Conservation (phyloP, 1,140 invertebrate genomes). For the Eupristina koningsbergeri region DNA sequence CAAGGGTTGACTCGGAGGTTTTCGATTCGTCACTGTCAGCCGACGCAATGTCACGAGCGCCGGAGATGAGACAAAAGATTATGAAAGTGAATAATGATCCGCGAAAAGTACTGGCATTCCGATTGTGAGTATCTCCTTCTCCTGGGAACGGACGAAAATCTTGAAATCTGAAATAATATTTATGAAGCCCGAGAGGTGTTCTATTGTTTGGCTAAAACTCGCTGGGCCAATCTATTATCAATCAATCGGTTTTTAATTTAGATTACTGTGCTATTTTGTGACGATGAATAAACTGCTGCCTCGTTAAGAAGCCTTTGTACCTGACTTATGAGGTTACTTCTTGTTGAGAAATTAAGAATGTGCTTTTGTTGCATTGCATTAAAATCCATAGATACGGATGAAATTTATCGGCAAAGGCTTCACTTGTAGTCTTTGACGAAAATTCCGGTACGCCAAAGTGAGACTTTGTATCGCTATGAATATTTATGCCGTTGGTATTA, state of each 20-base stretch:
- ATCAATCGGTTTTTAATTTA: neutral
- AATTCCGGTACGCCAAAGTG: too few species aligned
- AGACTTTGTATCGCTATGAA: too few species aligned
- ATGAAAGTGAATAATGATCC: slow-evolving; percentile 65
- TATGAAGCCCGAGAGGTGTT: neutral
- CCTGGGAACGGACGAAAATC: slow-evolving; percentile 37
- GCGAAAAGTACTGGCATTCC: slow-evolving; percentile 65
- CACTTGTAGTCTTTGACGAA: too few species aligned
- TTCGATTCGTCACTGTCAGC: slow-evolving; percentile 68
- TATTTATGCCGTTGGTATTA: neutral
- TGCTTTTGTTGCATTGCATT: too few species aligned
- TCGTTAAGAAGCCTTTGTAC: too few species aligned
- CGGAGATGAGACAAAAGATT: slow-evolving; percentile 66
- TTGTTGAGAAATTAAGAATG: too few species aligned
- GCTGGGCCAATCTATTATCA: neutral
- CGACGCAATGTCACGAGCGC: slow-evolving; percentile 61
- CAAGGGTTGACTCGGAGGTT: slow-evolving; percentile 62
- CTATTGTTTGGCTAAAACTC: neutral
- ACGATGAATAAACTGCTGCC: neutral
- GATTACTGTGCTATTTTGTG: neutral
- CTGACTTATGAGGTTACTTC: too few species aligned
- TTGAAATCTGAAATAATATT: slow-evolving; percentile 37
- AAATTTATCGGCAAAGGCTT: too few species aligned
- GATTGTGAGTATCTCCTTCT: slow-evolving; percentile 27
- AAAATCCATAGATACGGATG: too few species aligned